Percentiles rank a stretch among this genome's conserved stretches.
Conservation (phyloP, 2,113 vertebrate species). For the Trochalopteron elliotii region DNA sequence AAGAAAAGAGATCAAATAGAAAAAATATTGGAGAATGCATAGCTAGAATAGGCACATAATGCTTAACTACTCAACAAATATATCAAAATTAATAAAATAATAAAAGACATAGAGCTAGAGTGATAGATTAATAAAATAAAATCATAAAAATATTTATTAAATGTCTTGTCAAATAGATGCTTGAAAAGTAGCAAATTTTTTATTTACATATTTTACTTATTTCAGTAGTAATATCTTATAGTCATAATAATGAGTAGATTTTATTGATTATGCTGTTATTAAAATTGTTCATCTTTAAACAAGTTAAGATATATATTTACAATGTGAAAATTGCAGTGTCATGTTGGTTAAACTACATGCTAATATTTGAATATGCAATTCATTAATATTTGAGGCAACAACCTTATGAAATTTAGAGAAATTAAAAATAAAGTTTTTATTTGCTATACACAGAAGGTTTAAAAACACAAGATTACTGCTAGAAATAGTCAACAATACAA, state of each 20-base stretch:
- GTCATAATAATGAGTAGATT: not conserved
- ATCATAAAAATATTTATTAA: not conserved
- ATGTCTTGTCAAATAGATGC: not conserved
- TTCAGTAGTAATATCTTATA: not conserved
- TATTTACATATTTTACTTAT: not conserved
- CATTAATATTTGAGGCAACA: not conserved
- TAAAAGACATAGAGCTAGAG: not conserved
- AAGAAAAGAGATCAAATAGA: not conserved
- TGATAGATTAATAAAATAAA: not conserved
- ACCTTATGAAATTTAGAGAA: not conserved
- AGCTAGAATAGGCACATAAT: not conserved
- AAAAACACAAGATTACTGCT: not conserved
- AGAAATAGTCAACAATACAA: not conserved
- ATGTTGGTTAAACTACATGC: not conserved
- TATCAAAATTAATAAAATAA: not conserved
- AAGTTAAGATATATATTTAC: not conserved
- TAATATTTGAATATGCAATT: not conserved
- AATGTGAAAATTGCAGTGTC: not conserved
- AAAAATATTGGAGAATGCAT: not conserved
- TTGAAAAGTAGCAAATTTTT: not conserved
- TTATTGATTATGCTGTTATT: not conserved
- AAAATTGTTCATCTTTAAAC: not conserved
- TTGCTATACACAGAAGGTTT: not conserved
- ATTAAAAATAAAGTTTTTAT: not conserved
- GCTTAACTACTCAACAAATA: not conserved